Conservation (phyloP, 2,113 vertebrate species). For the Nyctereutes procyonoides region DNA sequence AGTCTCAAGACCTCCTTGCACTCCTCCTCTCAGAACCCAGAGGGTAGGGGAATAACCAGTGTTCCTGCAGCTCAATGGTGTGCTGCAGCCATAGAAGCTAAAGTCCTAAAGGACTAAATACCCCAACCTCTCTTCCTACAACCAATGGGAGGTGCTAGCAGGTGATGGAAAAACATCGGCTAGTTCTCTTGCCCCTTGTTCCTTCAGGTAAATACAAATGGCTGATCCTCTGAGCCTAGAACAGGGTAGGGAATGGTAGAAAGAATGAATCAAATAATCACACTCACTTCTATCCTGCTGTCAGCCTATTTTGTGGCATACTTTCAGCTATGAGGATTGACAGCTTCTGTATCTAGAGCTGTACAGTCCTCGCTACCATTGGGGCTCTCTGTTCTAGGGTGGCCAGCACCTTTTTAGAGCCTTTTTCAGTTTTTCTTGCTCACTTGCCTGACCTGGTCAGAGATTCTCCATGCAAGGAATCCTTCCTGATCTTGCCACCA, state of each 20-base stretch:
- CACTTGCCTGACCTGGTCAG: background rate
- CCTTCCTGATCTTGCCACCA: accelerated
- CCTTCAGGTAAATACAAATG: background rate
- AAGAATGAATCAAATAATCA: background rate
- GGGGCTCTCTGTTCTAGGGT: accelerated
- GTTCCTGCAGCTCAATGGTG: background rate
- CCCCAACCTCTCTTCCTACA: background rate
- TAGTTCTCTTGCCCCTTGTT: background rate
- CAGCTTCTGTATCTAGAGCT: background rate
- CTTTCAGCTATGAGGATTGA: accelerated
- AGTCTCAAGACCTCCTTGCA: accelerated
- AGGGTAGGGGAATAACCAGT: background rate
- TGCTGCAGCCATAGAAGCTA: background rate
- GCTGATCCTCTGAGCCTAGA: background rate
- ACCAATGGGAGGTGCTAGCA: background rate
- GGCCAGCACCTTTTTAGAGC: background rate
- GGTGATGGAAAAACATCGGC: background rate
- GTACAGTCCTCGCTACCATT: accelerated
- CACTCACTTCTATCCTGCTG: background rate
- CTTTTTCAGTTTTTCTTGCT: too few species aligned
- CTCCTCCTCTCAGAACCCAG: too few species aligned
- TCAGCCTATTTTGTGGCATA: too few species aligned
- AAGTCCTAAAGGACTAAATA: background rate
- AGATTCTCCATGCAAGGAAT: background rate
- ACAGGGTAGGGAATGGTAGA: background rate